phyloP scores from a whole-genome alignment of 1,140 invertebrate genomes.

The Chironomus striatipennis region DNA sequence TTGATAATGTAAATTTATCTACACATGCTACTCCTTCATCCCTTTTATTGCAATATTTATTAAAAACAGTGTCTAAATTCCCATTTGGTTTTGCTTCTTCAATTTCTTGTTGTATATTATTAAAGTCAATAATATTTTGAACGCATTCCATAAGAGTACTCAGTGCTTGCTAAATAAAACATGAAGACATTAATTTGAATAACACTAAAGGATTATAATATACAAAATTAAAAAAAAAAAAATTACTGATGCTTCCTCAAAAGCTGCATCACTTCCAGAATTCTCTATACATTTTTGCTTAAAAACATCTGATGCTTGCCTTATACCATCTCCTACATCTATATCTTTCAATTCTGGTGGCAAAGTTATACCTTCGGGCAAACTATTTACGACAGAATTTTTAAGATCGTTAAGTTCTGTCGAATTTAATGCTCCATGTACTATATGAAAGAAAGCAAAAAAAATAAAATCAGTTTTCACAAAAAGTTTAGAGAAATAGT shows the following conservation, averaged over 20 bases:
- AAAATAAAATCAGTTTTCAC: neutral
- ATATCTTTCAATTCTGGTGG: neutral
- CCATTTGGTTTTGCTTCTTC: conserved; percentile 48
- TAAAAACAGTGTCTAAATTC: conserved; percentile 55
- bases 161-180: neutral
- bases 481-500: neutral
- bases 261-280: neutral
- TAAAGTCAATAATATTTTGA: conserved; percentile 43
- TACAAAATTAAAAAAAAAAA: neutral
- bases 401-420: neutral
- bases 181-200: no score
- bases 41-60: conserved; percentile 54
- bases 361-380: neutral
- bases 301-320: neutral
- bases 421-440: neutral
- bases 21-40: conserved; percentile 51
- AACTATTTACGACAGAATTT: neutral
- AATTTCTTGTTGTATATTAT: conserved; percentile 48
- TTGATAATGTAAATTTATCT: conserved; percentile 46
- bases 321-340: neutral
- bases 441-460: neutral
- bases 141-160: conserved; percentile 37
- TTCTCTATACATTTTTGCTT: neutral
- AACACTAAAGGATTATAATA: neutral
- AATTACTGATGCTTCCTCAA: neutral